These are phyloP conservation scores for Anguilla japonica DNA, from an alignment of 2,113 vertebrate species.

Conservation along the genomic window DNA sequence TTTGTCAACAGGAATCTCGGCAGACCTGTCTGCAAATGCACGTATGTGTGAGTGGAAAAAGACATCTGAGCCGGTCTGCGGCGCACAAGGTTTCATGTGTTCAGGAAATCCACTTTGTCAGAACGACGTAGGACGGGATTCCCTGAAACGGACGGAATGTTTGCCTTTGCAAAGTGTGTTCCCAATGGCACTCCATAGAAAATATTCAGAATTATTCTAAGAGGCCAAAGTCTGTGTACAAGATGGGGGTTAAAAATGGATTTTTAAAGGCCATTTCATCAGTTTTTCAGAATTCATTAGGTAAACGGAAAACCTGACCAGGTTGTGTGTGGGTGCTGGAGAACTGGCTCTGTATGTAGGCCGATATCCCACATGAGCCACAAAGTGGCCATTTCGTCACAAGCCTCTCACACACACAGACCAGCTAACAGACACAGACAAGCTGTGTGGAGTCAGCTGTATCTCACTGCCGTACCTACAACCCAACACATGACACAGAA, in stretches of 20 bases:
- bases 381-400: not conserved
- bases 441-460: conserved; percentile 41
- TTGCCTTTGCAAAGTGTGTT: not conserved
- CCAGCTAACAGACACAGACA: conserved; percentile 6
- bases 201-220: not conserved
- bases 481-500: conserved; percentile 22
- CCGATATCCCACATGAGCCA: not conserved
- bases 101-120: not conserved
- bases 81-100: not conserved
- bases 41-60: conserved; percentile 2
- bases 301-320: not conserved
- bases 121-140: not conserved
- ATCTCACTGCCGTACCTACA: conserved; percentile 25
- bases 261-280: not conserved
- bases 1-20: conserved; percentile 48
- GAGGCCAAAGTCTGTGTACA: not conserved
- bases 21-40: conserved; percentile 9
- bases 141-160: not conserved
- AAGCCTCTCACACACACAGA: conserved; percentile 1
- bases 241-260: not conserved
- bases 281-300: not conserved
- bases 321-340: not conserved
- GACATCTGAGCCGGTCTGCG: not conserved
- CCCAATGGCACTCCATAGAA: not conserved
- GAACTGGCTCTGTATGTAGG: not conserved